Evolutionary conservation across 1,140 invertebrate species (phyloP), one percentile per base, ranked within the genome.

Genomic region (Oryctes rhinoceros): DNA sequence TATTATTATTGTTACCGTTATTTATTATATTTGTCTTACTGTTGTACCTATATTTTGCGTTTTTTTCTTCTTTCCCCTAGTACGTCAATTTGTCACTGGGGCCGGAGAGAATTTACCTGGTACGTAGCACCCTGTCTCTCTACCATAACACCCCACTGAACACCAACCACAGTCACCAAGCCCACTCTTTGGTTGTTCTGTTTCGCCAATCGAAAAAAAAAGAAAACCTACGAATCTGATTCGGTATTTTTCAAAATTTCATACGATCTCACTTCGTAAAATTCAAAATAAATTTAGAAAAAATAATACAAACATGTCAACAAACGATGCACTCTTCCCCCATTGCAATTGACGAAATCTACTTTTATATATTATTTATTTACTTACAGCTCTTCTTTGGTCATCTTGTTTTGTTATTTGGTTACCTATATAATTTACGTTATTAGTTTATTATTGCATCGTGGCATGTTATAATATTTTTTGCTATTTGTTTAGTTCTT

Each of bases 11-110:
- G 30, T 78, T 77, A 78, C 81, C 75, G 59, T 79, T 82, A 62
- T 62, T 78, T 78, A 74, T 76, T 39, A 78, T 79, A 71, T 79
- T 80, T 62, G 74, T 76, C 44, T 76, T 24, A 80, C 44, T 81
- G 59, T 86, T 44, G 84, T 87, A 84, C 85, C 85, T 87, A 86
- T 86, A 87, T 87, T 86, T 87, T 87, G 84, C 84, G 86, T 87
- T 87, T 87, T 86, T 86, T 85, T 87, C 86, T 87, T 90, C 89
- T 92, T 89, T 91, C 91, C 90, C 91, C 90, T 92, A 92, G 91
- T 92, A 91, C 91, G 91, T 91, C 91, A 92, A 89, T 92, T 91
- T 91, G 90, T 92, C 90, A 91, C 91, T 91, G 91, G 91, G 90
- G 90, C 91, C 88, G 91, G 91, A 91, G 91, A 92, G 89, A 92